Base-by-base conservation (phyloP, 1,140 invertebrate genomes). In the Lepidurus apus region DNA sequence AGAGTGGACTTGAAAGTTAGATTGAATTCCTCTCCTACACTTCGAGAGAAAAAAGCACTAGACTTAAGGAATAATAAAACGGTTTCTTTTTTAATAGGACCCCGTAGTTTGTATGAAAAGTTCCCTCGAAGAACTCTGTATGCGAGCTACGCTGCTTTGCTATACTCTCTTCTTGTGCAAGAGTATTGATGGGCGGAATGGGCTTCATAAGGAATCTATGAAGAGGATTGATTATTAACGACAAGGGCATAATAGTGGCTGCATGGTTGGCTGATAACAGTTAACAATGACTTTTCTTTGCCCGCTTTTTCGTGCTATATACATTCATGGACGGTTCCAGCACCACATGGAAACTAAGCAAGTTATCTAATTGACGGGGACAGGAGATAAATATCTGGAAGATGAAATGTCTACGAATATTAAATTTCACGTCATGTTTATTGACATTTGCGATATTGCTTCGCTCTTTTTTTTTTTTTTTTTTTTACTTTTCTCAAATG, bases 171-270 rank as follows among this genome's bases (percentile, higher is more conserved):
- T 34, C 21, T n/a, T 65, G 13, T 47, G 45, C 4, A 13, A 65
- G 53, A 65, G 53, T 65, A 65, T 65, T 65, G 53, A 65, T 65
- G 53, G 53, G 21, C 53, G 17, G 21, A 65, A 65, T 65, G 53
- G 21, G 53, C 53, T 65, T 65, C 53, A 65, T 65, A 65, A 65
- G 17, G 53, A 65, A 65, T 65, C 53, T 65, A 65, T 65, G 53
- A 65, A 65, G 53, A 65, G 53, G 53, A 65, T 47, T 65, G 53
- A 65, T 65, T 65, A 65, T 65, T 65, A 65, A 65, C 21, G 8
- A n/a, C 53, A 21, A 65, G 13, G 21, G 17, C 53, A 65, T 65
- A 65, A 65, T 65, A 65, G 53, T n/a, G 53, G 17, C 5, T 65
- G 53, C 53, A 65, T 65, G n/a, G 17, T 65, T 65, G 21, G 53